phyloP scores from a whole-genome alignment of 1,140 invertebrate genomes.

The Megalonaias nervosa region DNA sequence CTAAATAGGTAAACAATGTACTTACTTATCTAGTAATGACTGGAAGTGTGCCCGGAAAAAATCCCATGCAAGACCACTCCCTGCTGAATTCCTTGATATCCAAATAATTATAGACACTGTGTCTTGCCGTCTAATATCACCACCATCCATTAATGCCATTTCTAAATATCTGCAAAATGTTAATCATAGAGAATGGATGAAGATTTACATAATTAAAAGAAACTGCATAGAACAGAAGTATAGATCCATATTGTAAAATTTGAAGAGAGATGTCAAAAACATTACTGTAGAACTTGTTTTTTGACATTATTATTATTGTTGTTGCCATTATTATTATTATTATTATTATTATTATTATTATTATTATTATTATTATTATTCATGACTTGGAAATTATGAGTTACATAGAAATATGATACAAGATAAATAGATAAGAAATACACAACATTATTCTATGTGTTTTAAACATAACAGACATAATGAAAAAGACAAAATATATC shows the following conservation, averaged over 20 bases:
- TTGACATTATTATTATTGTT: background rate
- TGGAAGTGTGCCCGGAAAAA: constrained; percentile 83
- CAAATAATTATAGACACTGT: constrained; percentile 79
- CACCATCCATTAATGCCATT: constrained; percentile 70
- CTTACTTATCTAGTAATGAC: constrained; percentile 22
- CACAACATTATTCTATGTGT: too few species aligned
- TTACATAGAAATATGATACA: too few species aligned
- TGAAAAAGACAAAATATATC: too few species aligned
- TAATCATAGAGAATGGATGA: too few species aligned
- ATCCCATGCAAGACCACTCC: constrained; percentile 82
- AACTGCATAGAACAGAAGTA: background rate
- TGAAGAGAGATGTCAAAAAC: background rate
- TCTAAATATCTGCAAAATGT: constrained; percentile 21
- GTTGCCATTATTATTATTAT: background rate
- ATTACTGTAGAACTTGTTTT: background rate
- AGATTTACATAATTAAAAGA: background rate
- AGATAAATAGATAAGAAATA: too few species aligned
- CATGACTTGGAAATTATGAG: too few species aligned
- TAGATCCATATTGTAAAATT: background rate
- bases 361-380: too few species aligned
- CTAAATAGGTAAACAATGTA: background rate
- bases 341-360: too few species aligned
- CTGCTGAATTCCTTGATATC: constrained; percentile 81
- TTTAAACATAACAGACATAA: too few species aligned
- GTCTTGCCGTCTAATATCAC: constrained; percentile 79